Conservation (phyloP, 1,140 invertebrate genomes). For the Nasonia giraulti region DNA sequence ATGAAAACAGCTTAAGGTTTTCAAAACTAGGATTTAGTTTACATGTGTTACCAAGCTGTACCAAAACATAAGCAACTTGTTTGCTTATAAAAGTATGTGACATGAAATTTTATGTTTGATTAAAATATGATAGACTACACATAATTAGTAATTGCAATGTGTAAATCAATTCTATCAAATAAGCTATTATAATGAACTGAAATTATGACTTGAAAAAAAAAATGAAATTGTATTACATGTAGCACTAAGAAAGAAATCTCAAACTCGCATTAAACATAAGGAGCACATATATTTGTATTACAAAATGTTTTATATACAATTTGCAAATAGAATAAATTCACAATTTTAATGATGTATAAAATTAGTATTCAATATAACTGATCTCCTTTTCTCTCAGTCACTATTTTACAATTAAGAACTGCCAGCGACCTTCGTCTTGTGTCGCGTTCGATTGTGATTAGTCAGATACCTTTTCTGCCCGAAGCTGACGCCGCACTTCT, state of each 20-base stretch:
- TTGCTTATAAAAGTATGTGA: no score
- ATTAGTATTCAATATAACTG: neutral
- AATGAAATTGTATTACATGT: neutral
- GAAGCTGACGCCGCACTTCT: slow-evolving; percentile 76
- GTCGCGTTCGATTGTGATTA: slow-evolving; percentile 66
- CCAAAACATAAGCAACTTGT: no score
- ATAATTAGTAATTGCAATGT: no score
- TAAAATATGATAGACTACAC: no score
- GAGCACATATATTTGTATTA: neutral
- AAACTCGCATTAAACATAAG: neutral
- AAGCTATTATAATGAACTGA: no score
- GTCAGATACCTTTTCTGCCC: slow-evolving; percentile 76
- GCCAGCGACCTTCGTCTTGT: slow-evolving; percentile 25
- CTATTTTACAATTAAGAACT: neutral
- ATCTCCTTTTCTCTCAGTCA: neutral
- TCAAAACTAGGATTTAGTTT: no score
- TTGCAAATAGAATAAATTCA: neutral
- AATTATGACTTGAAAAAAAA: no score
- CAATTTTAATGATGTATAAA: neutral
- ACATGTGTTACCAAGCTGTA: no score
- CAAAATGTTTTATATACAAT: slow-evolving; percentile 22
- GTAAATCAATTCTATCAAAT: no score
- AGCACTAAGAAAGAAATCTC: neutral
- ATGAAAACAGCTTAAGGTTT: no score
- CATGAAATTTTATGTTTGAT: no score